phyloP scores from a whole-genome alignment of 2,888 invertebrate genomes.

The Eupithecia abbreviata region DNA sequence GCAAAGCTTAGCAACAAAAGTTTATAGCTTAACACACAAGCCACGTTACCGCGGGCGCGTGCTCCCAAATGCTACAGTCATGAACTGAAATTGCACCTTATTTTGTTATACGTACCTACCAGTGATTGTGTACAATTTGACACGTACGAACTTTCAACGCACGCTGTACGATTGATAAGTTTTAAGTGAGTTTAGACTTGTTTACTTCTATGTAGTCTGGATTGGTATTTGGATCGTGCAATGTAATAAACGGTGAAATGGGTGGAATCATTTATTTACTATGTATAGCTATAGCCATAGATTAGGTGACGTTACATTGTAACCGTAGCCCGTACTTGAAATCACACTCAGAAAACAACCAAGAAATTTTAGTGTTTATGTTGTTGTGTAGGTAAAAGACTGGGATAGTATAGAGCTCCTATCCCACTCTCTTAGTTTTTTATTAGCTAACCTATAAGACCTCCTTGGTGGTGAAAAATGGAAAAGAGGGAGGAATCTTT shows the following conservation, averaged over 20 bases:
- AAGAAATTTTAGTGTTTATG: not conserved
- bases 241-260: not conserved
- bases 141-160: slow-evolving; percentile 53
- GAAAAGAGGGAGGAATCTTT: no score
- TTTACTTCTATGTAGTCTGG: slow-evolving; percentile 22
- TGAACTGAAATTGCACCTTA: slow-evolving; percentile 77
- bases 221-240: not conserved
- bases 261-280: not conserved
- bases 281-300: not conserved
- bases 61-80: slow-evolving; percentile 72
- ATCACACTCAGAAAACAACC: not conserved
- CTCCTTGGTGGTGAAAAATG: no score
- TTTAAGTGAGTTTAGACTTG: slow-evolving; percentile 22
- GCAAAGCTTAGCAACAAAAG: not conserved
- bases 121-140: slow-evolving; percentile 73
- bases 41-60: slow-evolving; percentile 62
- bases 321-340: not conserved
- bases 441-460: no score
- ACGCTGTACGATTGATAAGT: slow-evolving; percentile 42
- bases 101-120: slow-evolving; percentile 68
- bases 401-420: not conserved
- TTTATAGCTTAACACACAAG: slow-evolving; percentile 45
- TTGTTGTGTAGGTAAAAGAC: not conserved
- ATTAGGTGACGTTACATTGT: not conserved
- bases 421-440: not conserved